Conservation (phyloP, 1,140 invertebrate species). For the Kradibia gibbosae region DNA sequence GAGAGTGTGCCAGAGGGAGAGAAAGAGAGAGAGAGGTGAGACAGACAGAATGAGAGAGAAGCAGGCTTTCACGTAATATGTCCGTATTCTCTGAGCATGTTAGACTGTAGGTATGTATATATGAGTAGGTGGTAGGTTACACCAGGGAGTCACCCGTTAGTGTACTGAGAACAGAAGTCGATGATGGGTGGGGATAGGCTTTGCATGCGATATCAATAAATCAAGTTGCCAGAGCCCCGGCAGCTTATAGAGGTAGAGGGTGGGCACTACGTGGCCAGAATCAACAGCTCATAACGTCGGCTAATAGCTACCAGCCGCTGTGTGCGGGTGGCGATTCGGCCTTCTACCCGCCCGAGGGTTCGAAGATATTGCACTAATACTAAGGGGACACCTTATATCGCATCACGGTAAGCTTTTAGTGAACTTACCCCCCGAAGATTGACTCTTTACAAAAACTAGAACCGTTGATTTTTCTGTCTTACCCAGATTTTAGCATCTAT, state of each 20-base stretch:
- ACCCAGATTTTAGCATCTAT: not conserved
- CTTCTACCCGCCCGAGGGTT: constrained; percentile 57
- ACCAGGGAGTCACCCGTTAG: not conserved
- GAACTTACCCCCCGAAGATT: not conserved
- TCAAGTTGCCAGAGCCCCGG: constrained; percentile 70
- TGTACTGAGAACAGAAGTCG: constrained; percentile 36
- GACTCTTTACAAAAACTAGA: not conserved
- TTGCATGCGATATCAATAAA: constrained; percentile 75
- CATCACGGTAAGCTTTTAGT: constrained; percentile 24
- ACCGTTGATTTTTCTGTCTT: not conserved
- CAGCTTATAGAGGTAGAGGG: constrained; percentile 58
- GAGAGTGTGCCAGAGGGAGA: constrained; percentile 14
- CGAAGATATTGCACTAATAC: constrained; percentile 71
- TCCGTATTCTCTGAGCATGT: not conserved
- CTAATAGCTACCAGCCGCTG: constrained; percentile 68
- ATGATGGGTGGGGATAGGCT: constrained; percentile 66
- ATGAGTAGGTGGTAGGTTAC: not conserved
- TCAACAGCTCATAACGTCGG: constrained; percentile 74
- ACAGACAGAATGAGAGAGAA: not conserved
- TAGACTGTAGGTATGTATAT: not conserved
- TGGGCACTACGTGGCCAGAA: constrained; percentile 72
- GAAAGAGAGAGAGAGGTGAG: not conserved
- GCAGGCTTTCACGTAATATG: not conserved
- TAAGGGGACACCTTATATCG: constrained; percentile 68
- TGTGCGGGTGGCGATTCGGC: not conserved